phyloP scores from a whole-genome alignment of 2,113 vertebrate species.

The Candoia aspera region DNA sequence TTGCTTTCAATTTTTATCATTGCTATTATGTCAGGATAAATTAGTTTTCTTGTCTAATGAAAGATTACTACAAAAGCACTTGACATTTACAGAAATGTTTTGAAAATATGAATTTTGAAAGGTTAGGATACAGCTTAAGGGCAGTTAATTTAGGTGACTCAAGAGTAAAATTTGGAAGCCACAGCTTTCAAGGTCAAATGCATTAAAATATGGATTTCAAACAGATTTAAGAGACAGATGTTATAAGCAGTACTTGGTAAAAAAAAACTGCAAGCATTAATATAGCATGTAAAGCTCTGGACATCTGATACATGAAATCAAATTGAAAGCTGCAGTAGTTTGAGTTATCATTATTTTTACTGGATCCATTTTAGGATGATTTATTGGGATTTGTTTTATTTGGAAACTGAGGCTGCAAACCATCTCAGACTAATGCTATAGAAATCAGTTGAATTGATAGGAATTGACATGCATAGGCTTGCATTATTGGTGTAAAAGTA shows the following conservation, averaged over 20 bases:
- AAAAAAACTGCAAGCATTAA: neutral
- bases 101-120: slow-evolving; percentile 39
- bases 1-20: rapidly evolving
- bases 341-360: neutral
- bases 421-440: no score
- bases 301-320: neutral
- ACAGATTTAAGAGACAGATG: neutral
- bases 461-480: neutral
- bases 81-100: slow-evolving; percentile 20
- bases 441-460: neutral
- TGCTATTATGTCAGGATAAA: slow-evolving; percentile 8
- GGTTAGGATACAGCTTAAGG: neutral
- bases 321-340: neutral
- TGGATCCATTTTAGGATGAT: neutral
- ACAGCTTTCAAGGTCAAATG: slow-evolving; percentile 11
- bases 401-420: neutral
- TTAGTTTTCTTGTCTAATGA: neutral
- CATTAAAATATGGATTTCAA: slow-evolving; percentile 23
- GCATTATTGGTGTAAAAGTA: neutral
- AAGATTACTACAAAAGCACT: neutral
- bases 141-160: neutral
- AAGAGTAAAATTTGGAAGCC: neutral
- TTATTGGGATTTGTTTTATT: neutral
- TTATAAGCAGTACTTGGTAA: neutral
- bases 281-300: neutral